phyloP scores from a whole-genome alignment of 92 coral and sea anemone genomes.

The Palythoa heliodiscus region DNA sequence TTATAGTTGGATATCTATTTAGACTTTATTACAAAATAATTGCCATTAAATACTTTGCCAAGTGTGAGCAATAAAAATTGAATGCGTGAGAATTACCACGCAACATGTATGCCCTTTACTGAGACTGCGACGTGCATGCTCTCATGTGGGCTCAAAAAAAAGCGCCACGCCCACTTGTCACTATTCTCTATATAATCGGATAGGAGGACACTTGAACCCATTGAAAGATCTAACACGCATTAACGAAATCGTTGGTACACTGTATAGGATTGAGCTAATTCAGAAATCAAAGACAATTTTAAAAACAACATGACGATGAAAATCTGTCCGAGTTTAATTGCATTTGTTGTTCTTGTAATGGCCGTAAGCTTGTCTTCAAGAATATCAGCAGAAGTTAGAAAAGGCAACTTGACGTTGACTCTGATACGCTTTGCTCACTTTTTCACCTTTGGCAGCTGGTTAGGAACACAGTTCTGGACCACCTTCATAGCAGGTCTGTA shows the following conservation, averaged over 20 bases:
- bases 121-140: no score
- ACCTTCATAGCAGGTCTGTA: conserved; percentile 80
- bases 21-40: no score
- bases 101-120: no score
- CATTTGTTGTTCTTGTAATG: conserved; percentile 53
- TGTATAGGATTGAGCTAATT: neutral
- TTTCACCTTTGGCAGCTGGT: conserved; percentile 80
- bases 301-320: conserved; percentile 35
- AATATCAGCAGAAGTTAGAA: conserved; percentile 74
- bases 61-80: no score
- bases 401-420: conserved; percentile 59
- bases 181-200: no score
- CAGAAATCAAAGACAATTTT: neutral
- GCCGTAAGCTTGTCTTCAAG: conserved; percentile 60
- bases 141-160: no score
- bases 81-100: no score
- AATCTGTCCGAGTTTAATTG: conserved; percentile 46
- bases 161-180: no score
- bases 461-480: conserved; percentile 88
- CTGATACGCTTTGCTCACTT: conserved; percentile 59
- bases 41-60: no score
- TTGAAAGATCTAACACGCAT: neutral
- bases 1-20: no score
- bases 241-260: neutral
- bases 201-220: neutral